Evolutionary conservation across 2,888 invertebrate species (phyloP).

Genomic region (Petrolisthes manimaculis): DNA sequence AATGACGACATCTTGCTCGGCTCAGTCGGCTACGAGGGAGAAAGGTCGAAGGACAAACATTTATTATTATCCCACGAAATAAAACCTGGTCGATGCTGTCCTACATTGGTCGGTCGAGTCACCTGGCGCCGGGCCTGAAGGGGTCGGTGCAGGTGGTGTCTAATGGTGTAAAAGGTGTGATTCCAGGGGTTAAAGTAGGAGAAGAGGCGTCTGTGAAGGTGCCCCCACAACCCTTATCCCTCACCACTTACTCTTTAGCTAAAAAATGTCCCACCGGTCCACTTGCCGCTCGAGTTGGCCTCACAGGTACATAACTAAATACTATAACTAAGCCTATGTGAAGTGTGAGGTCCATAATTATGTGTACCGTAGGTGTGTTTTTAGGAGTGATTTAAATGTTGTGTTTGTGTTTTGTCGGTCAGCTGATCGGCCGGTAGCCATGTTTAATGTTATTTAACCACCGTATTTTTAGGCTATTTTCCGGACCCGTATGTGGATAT

Average conservation of each 20-base stretch:
- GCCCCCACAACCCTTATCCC: background rate
- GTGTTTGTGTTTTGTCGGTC: slow-evolving; percentile 13
- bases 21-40: no score
- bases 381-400: background rate
- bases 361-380: background rate
- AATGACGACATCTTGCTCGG: no score
- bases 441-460: slow-evolving; percentile 11
- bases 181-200: slow-evolving; percentile 31
- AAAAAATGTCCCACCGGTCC: slow-evolving; percentile 38
- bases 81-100: slow-evolving; percentile 32
- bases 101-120: slow-evolving; percentile 46
- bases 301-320: slow-evolving; percentile 38
- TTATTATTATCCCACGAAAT: no score
- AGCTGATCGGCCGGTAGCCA: slow-evolving; percentile 46
- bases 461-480: background rate
- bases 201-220: slow-evolving; percentile 2
- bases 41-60: no score
- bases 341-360: background rate
- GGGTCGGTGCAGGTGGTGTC: slow-evolving; percentile 48
- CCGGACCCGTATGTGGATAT: no score
- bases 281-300: slow-evolving; percentile 24
- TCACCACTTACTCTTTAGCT: slow-evolving; percentile 38
- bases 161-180: slow-evolving; percentile 35
- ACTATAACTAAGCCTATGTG: no score
- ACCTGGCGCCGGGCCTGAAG: slow-evolving; percentile 49